A percentile compares a stretch with the other conserved stretches of the same genome.
These are phyloP conservation scores for Pseudomyrmex gracilis DNA, from an alignment of 1,140 invertebrate genomes.

Conservation along the genomic window DNA sequence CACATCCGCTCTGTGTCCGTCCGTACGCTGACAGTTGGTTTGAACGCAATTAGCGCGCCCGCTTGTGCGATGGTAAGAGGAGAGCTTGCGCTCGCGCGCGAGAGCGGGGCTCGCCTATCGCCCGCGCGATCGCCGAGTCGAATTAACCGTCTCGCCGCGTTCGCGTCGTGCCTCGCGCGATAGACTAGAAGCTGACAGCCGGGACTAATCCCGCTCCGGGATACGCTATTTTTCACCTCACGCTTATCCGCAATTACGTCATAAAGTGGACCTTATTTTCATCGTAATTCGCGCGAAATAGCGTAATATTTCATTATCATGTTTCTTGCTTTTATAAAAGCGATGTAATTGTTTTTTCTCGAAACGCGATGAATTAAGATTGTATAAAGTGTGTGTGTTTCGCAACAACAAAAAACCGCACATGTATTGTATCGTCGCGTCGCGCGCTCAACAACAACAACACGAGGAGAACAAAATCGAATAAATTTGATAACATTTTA, in stretches of 20 bases:
- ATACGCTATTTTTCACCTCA: conserved; percentile 26
- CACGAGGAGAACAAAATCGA: too few relatives aligned
- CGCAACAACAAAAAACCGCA: background rate
- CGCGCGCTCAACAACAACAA: too few relatives aligned
- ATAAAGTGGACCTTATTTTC: background rate
- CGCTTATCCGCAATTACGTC: background rate
- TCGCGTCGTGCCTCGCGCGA: conserved; percentile 3
- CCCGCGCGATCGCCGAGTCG: conserved; percentile 75
- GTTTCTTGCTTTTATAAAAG: background rate
- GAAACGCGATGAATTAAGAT: background rate
- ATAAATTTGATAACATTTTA: background rate
- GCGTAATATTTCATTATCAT: background rate
- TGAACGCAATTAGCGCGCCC: conserved; percentile 83
- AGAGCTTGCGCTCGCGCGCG: too few relatives aligned
- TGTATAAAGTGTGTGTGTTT: background rate
- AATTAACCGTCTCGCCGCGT: conserved; percentile 75
- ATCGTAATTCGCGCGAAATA: background rate
- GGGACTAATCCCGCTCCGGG: conserved; percentile 4
- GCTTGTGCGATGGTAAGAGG: conserved; percentile 73
- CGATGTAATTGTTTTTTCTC: background rate
- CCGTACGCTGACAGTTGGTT: conserved; percentile 83
- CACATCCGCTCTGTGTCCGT: conserved; percentile 68
- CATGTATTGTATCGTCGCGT: background rate
- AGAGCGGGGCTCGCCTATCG: conserved; percentile 72
- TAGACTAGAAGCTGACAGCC: conserved; percentile 16